phyloP scores from a whole-genome alignment of 2,113 vertebrate species.

The Tinamus guttatus region DNA sequence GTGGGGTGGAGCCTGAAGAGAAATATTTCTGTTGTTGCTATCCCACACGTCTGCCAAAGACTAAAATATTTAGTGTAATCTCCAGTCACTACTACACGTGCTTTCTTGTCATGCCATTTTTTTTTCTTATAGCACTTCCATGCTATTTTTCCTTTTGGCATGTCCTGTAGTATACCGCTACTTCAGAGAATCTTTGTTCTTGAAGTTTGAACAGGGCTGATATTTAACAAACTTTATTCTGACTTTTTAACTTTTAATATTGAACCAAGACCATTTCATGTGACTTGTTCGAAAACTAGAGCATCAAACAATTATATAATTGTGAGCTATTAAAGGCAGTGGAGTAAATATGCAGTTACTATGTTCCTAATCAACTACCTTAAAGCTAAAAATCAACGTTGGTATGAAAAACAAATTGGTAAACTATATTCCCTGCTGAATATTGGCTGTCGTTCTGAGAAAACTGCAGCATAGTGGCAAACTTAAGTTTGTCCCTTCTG shows the following conservation, averaged over 20 bases:
- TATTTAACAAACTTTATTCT: not conserved
- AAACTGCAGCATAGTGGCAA: not conserved
- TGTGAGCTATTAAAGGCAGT: not conserved
- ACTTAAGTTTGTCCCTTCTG: not conserved
- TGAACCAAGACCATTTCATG: not conserved
- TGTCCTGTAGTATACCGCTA: not conserved
- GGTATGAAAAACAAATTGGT: not conserved
- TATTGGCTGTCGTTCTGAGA: not conserved
- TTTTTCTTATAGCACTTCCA: not conserved
- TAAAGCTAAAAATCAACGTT: not conserved
- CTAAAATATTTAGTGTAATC: not conserved
- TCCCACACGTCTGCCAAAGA: not conserved
- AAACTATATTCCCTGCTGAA: not conserved
- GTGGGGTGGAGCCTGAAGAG: not conserved
- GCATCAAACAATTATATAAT: not conserved
- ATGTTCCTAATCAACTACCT: not conserved
- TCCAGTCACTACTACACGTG: not conserved
- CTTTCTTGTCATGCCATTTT: not conserved
- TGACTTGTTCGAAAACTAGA: not conserved
- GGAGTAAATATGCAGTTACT: slow-evolving; percentile 1
- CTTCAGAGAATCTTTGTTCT: not conserved
- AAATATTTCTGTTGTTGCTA: slow-evolving; percentile 5
- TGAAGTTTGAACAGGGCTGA: not conserved
- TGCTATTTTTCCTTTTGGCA: not conserved
- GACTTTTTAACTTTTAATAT: not conserved